Evolutionary conservation across 2,113 vertebrate species (phyloP).

Genomic region (Cavia aperea): DNA sequence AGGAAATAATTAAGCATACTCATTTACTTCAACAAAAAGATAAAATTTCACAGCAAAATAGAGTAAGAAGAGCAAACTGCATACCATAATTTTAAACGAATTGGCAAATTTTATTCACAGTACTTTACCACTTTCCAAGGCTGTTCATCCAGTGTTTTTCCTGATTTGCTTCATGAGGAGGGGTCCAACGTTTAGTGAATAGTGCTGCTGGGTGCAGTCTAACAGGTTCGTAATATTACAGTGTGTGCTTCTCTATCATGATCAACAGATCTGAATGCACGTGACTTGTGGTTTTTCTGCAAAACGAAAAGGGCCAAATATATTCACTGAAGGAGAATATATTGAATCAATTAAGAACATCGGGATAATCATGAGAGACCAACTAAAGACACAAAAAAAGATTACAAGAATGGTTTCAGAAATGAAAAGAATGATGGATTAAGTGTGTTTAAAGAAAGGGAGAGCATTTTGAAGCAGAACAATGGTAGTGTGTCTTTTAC

Average conservation of each 20-base stretch:
- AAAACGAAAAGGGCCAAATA: neutral
- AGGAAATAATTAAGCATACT: neutral
- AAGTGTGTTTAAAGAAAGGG: neutral
- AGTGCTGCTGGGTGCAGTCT: neutral
- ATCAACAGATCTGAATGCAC: neutral
- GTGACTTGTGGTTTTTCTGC: neutral
- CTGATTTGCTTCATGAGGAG: neutral
- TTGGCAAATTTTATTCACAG: neutral
- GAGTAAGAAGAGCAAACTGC: neutral
- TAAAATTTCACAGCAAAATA: neutral
- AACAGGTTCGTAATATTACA: neutral
- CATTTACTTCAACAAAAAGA: neutral
- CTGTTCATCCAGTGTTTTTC: neutral
- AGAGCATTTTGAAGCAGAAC: neutral
- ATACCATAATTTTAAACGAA: neutral
- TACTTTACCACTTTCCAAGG: neutral
- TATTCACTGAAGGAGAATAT: neutral
- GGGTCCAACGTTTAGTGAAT: neutral
- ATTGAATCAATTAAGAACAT: neutral
- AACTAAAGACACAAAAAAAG: neutral
- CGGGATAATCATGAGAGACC: neutral
- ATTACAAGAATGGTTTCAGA: neutral
- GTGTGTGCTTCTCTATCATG: too few relatives aligned
- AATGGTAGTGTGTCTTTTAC: neutral
- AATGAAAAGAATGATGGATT: neutral